These are phyloP conservation scores for Lasioglossum marginatum DNA, from an alignment of 2,888 invertebrate genomes.

Conservation along the genomic window DNA sequence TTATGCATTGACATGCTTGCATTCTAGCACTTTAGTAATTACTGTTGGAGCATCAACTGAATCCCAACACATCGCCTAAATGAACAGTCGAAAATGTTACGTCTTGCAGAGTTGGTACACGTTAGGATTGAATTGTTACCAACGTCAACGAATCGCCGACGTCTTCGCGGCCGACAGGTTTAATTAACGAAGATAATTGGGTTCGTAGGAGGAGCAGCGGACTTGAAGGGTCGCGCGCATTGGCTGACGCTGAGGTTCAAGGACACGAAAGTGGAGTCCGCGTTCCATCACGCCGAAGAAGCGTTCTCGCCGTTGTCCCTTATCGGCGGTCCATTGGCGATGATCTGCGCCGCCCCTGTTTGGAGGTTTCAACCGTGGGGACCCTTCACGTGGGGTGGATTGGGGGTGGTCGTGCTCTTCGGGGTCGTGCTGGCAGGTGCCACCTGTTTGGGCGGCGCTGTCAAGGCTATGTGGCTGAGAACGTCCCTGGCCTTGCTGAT, in stretches of 20 bases:
- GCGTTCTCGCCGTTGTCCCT: constrained; percentile 88
- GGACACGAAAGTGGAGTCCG: constrained; percentile 88
- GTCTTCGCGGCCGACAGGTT: not conserved
- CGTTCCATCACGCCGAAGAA: constrained; percentile 88
- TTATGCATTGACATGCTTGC: too few species aligned
- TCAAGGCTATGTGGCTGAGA: constrained; percentile 82
- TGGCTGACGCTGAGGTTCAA: constrained; percentile 89
- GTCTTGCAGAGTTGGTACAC: not conserved
- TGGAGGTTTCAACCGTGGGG: constrained; percentile 83
- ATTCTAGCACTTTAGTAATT: too few species aligned
- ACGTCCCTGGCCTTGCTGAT: constrained; percentile 81
- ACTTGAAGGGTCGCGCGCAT: constrained; percentile 89
- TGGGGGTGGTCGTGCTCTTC: constrained; percentile 80
- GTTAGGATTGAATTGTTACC: not conserved
- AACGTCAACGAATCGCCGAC: not conserved
- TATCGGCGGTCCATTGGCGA: constrained; percentile 88
- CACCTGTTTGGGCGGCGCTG: constrained; percentile 82
- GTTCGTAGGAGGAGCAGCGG: constrained; percentile 84
- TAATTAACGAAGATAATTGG: not conserved
- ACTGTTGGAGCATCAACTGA: too few species aligned
- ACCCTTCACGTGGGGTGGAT: constrained; percentile 83
- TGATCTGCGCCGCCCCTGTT: constrained; percentile 84
- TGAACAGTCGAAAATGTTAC: not conserved
- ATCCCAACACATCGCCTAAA: not conserved
- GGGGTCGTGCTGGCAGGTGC: constrained; percentile 81